A percentile compares a stretch with the other conserved stretches of the same genome.
These are phyloP conservation scores for Phenganax stokvisi DNA, from an alignment of 92 coral and sea anemone species.

Conservation along the genomic window DNA sequence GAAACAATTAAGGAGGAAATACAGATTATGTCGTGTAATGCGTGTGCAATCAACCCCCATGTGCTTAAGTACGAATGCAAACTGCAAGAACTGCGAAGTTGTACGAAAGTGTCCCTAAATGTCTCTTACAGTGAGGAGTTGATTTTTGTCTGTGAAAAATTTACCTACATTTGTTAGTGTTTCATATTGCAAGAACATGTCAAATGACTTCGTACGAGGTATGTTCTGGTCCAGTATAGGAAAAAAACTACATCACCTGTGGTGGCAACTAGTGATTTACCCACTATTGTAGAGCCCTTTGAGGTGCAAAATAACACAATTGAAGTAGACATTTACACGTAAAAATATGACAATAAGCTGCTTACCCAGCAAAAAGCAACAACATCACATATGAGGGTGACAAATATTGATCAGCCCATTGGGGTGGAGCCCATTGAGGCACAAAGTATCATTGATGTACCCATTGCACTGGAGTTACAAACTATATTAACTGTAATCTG, in stretches of 20 bases:
- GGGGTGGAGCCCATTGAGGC: conserved; percentile 49
- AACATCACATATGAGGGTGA: conserved; percentile 50
- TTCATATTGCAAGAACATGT: neutral
- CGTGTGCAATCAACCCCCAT: no score
- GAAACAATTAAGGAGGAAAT: no score
- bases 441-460: neutral
- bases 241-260: no score
- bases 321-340: neutral
- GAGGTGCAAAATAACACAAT: neutral
- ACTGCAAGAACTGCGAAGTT: no score
- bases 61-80: no score
- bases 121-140: conserved; percentile 17
- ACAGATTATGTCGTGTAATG: no score
- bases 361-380: conserved; percentile 36
- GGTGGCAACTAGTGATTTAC: no score
- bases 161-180: conserved; percentile 2
- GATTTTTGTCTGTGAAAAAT: conserved; percentile 14
- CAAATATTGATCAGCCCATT: conserved; percentile 47
- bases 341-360: conserved; percentile 29
- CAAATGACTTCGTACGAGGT: neutral
- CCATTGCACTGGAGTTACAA: neutral
- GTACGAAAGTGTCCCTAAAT: no score
- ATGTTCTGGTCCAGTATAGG: neutral
- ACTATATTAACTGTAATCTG: no score
- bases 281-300: no score